These are phyloP conservation scores for Ostrea edulis DNA, from an alignment of 1,140 invertebrate genomes.

Conservation along the genomic window DNA sequence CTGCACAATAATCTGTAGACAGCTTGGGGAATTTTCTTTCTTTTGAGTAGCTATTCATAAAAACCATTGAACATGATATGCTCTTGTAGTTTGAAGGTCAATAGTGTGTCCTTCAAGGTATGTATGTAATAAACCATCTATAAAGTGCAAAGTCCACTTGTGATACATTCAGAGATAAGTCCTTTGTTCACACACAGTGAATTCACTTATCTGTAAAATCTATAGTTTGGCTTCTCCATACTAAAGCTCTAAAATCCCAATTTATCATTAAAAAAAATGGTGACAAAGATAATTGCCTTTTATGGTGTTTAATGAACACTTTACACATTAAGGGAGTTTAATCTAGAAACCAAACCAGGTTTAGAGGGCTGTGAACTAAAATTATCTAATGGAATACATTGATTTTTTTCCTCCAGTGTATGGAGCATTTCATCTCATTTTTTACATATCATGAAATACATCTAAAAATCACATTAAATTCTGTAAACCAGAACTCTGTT, in stretches of 20 bases:
- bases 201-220: not conserved
- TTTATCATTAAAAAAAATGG: not conserved
- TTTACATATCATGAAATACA: no score
- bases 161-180: not conserved
- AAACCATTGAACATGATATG: not conserved
- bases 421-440: no score
- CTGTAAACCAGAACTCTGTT: no score
- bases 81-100: conserved; percentile 7
- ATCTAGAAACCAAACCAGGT: not conserved
- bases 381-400: not conserved
- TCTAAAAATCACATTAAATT: no score
- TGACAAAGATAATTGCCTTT: not conserved
- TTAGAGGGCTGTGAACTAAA: not conserved
- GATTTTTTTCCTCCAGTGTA: not conserved
- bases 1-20: not conserved
- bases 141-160: not conserved
- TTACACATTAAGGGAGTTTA: not conserved
- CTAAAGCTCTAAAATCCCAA: not conserved
- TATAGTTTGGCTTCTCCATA: not conserved
- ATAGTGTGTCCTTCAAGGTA: not conserved
- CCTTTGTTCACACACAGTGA: not conserved
- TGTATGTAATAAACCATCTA: not conserved
- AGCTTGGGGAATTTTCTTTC: not conserved
- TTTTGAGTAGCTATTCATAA: not conserved
- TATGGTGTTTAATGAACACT: not conserved